Conservation (phyloP, 2,113 vertebrate species). For the Alligator sinensis region DNA sequence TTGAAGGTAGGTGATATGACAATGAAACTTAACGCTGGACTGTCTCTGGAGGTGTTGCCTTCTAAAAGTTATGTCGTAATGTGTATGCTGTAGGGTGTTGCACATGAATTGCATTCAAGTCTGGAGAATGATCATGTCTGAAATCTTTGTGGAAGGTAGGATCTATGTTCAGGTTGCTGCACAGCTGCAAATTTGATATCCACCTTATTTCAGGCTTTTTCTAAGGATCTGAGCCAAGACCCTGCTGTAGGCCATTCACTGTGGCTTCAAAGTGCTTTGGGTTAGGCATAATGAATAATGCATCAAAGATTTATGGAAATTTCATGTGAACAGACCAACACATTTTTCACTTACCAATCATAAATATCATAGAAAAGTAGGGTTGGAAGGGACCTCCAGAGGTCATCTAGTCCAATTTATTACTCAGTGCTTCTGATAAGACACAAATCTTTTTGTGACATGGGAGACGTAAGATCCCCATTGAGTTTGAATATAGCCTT, state of each 20-base stretch:
- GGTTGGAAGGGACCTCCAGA: no score
- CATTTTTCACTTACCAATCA: no score
- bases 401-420: no score
- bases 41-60: rapidly evolving
- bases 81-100: rapidly evolving
- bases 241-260: background rate
- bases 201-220: background rate
- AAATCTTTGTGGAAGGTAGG: rapidly evolving
- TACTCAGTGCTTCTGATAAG: background rate
- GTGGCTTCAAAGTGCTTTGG: background rate
- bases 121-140: rapidly evolving
- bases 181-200: background rate
- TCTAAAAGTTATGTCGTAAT: rapidly evolving
- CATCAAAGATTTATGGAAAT: background rate
- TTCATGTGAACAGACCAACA: background rate
- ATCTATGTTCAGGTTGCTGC: background rate
- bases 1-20: conserved; percentile 85
- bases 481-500: background rate
- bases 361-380: no score
- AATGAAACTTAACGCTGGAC: rapidly evolving
- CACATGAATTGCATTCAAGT: rapidly evolving
- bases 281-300: background rate
- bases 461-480: background rate
- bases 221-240: background rate
- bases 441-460: rapidly evolving